Conservation (phyloP, 2,797 vertebrate genomes). For the Limnodromus scolopaceus region DNA sequence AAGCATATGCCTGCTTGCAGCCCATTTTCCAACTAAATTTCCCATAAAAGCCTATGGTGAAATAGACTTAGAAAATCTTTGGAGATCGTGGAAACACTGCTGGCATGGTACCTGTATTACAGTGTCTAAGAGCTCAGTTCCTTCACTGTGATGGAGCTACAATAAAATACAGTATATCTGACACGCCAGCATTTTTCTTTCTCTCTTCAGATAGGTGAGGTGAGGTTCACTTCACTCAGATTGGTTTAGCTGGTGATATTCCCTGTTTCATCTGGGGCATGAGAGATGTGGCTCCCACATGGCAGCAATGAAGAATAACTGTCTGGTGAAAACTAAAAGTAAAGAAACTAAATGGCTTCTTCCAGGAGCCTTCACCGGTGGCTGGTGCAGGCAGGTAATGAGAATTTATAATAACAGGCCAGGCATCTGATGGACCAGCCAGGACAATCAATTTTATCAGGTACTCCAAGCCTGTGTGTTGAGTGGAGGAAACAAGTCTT, state of each 20-base stretch:
- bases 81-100: not conserved
- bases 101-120: not conserved
- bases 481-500: not conserved
- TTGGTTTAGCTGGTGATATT: not conserved
- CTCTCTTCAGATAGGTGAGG: not conserved
- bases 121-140: not conserved
- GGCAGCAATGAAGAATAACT: not conserved
- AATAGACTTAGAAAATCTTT: not conserved
- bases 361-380: not conserved
- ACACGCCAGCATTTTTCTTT: not conserved
- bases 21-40: not conserved
- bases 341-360: not conserved
- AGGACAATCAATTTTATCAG: not conserved
- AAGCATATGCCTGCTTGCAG: not conserved
- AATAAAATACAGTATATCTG: not conserved
- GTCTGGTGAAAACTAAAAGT: not conserved
- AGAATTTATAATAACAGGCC: not conserved
- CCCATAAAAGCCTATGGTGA: not conserved
- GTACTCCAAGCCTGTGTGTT: not conserved
- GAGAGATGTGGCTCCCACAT: not conserved
- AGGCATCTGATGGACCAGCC: not conserved
- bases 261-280: not conserved
- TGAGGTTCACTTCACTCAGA: not conserved
- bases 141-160: not conserved
- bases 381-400: not conserved